These are phyloP conservation scores for Polypedilum pembai DNA, from an alignment of 1,140 invertebrate genomes.

Conservation along the genomic window DNA sequence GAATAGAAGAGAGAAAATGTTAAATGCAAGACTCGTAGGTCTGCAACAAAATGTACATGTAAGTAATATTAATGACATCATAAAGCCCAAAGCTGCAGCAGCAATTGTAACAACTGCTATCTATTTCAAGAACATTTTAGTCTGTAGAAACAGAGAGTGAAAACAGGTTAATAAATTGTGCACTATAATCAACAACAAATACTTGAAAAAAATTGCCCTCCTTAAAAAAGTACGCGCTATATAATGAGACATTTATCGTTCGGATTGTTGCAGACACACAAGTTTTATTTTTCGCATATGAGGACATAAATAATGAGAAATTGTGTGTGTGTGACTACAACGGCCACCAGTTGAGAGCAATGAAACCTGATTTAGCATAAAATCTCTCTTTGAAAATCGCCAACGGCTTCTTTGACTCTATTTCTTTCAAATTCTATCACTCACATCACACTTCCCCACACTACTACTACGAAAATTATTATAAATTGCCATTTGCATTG, in stretches of 20 bases:
- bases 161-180: slow-evolving; percentile 19
- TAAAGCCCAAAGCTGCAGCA: too few species aligned
- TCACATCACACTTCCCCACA: too few species aligned
- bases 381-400: not conserved
- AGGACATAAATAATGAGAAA: slow-evolving; percentile 18
- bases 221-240: not conserved
- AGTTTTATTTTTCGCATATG: not conserved
- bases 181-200: not conserved
- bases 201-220: not conserved
- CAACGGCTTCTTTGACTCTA: not conserved
- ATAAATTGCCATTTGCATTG: too few species aligned
- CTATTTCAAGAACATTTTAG: too few species aligned
- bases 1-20: too few species aligned
- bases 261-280: not conserved
- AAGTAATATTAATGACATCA: too few species aligned
- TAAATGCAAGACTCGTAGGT: too few species aligned
- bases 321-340: not conserved
- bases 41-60: too few species aligned
- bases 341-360: not conserved
- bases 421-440: not conserved
- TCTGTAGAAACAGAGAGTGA: too few species aligned
- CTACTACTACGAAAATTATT: too few species aligned
- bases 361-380: not conserved
- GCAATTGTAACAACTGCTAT: too few species aligned
- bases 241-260: not conserved